A percentile compares a stretch with the other conserved stretches of the same genome.
Evolutionary conservation across 1,140 invertebrate genomes (phyloP).

Genomic region (silkworm (Bombyx mori)): DNA sequence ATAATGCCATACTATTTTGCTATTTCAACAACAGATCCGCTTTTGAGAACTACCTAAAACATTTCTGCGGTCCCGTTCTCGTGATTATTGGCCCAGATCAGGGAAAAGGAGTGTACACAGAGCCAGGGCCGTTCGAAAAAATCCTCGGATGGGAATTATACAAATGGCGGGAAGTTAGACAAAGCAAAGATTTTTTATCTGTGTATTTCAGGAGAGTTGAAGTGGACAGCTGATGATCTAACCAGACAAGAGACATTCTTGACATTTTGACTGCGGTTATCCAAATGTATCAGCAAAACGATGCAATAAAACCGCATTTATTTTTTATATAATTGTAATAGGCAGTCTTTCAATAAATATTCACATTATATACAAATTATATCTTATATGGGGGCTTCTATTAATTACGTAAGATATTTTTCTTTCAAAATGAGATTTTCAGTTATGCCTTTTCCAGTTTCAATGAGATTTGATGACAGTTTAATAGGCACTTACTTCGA

Average conservation of each 20-base stretch:
- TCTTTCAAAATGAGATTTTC: no score
- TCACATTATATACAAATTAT: no score
- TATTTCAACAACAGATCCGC: slow-evolving; percentile 81
- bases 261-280: neutral
- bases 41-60: slow-evolving; percentile 76
- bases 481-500: no score
- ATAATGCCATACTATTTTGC: slow-evolving; percentile 78
- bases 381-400: no score
- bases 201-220: slow-evolving; percentile 27
- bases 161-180: slow-evolving; percentile 49
- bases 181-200: slow-evolving; percentile 55
- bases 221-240: neutral
- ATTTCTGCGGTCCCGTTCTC: slow-evolving; percentile 74
- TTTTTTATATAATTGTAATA: no score
- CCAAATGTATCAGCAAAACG: neutral
- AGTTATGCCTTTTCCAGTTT: no score
- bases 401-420: no score
- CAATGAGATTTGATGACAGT: no score
- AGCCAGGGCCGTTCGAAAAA: slow-evolving; percentile 77
- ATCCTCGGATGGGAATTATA: slow-evolving; percentile 56
- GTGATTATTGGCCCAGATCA: slow-evolving; percentile 80
- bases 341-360: no score
- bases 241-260: no score
- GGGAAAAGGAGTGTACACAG: slow-evolving; percentile 75
- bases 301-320: no score